Conservation (phyloP, 2,888 invertebrate species). For the Drosophila picticornis region DNA sequence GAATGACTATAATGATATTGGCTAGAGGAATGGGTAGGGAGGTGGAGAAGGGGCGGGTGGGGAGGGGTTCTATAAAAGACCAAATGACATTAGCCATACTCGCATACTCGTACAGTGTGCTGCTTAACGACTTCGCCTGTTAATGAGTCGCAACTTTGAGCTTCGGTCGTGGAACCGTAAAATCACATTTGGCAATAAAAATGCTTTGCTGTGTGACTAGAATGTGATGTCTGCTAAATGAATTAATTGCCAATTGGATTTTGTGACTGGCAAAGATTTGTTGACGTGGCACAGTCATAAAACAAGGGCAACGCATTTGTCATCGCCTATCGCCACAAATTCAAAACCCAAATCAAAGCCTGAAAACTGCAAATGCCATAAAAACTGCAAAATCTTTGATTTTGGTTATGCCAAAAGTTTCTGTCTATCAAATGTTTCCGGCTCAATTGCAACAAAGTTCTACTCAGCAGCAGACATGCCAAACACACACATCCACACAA, state of each 20-base stretch:
- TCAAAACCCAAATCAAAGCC: conserved; percentile 27
- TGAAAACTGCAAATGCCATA: conserved; percentile 29
- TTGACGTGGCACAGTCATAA: conserved; percentile 67
- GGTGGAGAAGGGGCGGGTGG: neutral
- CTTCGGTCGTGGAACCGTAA: conserved; percentile 54
- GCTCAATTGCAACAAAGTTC: conserved; percentile 63
- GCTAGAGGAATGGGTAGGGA: neutral
- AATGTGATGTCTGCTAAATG: conserved; percentile 61
- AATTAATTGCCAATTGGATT: conserved; percentile 79
- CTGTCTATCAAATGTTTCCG: conserved; percentile 69
- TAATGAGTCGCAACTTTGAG: conserved; percentile 70
- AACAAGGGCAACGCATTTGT: conserved; percentile 17
- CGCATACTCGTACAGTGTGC: conserved; percentile 59
- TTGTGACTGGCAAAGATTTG: conserved; percentile 71
- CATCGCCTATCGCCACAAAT: conserved; percentile 23
- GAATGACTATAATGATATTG: neutral
- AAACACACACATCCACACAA: conserved; percentile 26
- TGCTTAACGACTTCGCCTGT: conserved; percentile 76
- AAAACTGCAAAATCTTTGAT: conserved; percentile 27
- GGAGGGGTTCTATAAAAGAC: neutral
- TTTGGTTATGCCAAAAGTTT: conserved; percentile 22
- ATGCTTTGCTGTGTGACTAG: conserved; percentile 27
- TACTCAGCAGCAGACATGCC: conserved; percentile 26
- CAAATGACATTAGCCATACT: conserved; percentile 57
- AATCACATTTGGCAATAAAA: conserved; percentile 73